Evolutionary conservation across 2,797 vertebrate species (phyloP), one percentile per base, ranked within the genome.

Genomic region (Sebastes nivosus): DNA sequence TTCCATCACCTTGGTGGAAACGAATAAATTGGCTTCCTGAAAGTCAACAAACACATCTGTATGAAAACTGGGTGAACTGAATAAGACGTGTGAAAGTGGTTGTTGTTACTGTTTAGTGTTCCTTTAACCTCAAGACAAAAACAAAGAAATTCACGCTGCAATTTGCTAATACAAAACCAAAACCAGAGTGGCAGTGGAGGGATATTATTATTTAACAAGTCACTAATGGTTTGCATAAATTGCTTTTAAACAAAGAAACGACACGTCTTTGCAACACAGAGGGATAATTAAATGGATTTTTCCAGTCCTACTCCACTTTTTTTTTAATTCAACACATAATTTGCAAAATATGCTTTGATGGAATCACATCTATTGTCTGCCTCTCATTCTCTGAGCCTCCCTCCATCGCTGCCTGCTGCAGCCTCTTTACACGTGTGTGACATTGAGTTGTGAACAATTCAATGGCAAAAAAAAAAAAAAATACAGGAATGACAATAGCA

Each of bases 41-140:
- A 85, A 87, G 86, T 92, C 83, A 86, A 84, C 72, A 77, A 83
- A 70, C 68, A 72, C 38, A 65, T 80, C 64, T 74, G 60, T 36
- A 68, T 54, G 63, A 16, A 75, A 75, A 77, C 67, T 60, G 59
- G 20, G 65, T 24, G 72, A 72, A 60, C 18, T 46, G 67, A 85
- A 61, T 61, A 76, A 58, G 8, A 72, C 36, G 55, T 27, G 64
- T 55, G 12, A 60, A 55, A 42, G 2, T 32, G 10, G 18, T 30
- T 30, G 24, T 30, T 82, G 57, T 55, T 73, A 32, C 59, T 24
- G 24, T 77, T 84, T 55, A 58, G 5, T 67, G 36, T 46, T 29
- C 16, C 52, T 84, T 85, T 81, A 80, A 79, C 84, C 58, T 80
- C 8, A 46, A 76, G 52, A 80, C 59, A 67, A 58, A 83, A 81